These are phyloP conservation scores for Mus minutoides DNA, from an alignment of 2,797 vertebrate species.

Conservation along the genomic window DNA sequence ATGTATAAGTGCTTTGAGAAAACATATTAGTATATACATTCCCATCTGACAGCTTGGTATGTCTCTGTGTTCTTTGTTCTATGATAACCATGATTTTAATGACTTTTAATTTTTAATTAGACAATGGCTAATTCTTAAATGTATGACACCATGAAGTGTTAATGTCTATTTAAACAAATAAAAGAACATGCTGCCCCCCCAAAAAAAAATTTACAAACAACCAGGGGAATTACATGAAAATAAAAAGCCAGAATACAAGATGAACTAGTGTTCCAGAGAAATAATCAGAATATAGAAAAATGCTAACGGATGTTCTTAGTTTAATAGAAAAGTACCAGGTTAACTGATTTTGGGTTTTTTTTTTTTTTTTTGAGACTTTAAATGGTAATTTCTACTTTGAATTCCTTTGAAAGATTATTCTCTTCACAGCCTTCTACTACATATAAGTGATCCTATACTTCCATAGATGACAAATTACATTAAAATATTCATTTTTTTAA, in stretches of 20 bases:
- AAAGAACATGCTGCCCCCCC: conserved; percentile 20
- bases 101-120: conserved; percentile 70
- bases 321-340: background rate
- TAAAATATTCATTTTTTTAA: conserved; percentile 12
- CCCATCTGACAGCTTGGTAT: conserved; percentile 60
- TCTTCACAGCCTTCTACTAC: background rate
- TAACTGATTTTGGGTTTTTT: background rate
- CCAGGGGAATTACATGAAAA: conserved; percentile 41
- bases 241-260: conserved; percentile 24
- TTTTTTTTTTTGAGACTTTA: background rate
- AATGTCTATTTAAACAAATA: conserved; percentile 16
- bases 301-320: background rate
- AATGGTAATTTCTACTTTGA: background rate
- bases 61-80: conserved; percentile 67
- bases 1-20: conserved; percentile 30
- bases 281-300: background rate
- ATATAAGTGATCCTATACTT: background rate
- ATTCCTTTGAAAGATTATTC: background rate
- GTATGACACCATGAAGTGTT: background rate
- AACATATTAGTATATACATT: background rate
- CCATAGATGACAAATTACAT: background rate
- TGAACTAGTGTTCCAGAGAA: background rate
- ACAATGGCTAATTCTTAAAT: conserved; percentile 14
- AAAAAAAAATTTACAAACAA: conserved; percentile 57
- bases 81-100: conserved; percentile 64